Evolutionary conservation across 2,888 invertebrate genomes (phyloP).

Genomic region (Rhorus exstirpatorius): DNA sequence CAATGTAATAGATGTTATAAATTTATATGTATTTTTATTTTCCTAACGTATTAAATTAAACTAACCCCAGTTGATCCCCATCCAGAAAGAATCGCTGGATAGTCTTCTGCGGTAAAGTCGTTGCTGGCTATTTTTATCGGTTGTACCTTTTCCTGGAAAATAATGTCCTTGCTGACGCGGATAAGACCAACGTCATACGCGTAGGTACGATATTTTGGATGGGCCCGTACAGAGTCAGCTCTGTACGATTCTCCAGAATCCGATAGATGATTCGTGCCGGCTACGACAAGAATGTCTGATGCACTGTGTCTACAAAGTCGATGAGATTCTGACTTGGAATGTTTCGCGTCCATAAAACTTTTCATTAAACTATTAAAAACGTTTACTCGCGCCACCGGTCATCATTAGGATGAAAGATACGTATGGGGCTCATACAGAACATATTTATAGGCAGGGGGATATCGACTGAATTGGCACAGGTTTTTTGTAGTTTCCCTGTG

Average conservation of each 20-base stretch:
- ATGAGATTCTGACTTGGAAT: not conserved
- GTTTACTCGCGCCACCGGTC: not conserved
- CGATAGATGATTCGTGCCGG: not conserved
- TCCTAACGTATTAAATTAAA: not conserved
- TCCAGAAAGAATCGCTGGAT: conserved; percentile 74
- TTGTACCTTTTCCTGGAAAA: conserved; percentile 73
- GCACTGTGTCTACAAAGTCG: not conserved
- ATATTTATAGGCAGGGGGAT: no score
- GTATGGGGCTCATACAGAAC: not conserved
- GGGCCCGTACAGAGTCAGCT: not conserved
- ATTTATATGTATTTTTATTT: no score
- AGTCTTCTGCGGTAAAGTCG: conserved; percentile 63
- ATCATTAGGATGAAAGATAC: no score
- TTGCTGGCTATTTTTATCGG: conserved; percentile 72
- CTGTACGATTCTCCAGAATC: not conserved
- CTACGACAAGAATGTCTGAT: not conserved
- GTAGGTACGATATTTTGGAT: not conserved
- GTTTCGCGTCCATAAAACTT: not conserved
- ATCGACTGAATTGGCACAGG: no score
- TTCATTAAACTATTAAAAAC: not conserved
- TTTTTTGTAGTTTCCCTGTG: no score
- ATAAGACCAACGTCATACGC: conserved; percentile 79
- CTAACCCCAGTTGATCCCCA: conserved; percentile 75
- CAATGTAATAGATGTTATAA: no score
- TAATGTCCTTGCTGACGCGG: conserved; percentile 72